Evolutionary conservation across 2,888 invertebrate species (phyloP), one percentile per base, ranked within the genome.

Genomic region (Nemurella pictetii): DNA sequence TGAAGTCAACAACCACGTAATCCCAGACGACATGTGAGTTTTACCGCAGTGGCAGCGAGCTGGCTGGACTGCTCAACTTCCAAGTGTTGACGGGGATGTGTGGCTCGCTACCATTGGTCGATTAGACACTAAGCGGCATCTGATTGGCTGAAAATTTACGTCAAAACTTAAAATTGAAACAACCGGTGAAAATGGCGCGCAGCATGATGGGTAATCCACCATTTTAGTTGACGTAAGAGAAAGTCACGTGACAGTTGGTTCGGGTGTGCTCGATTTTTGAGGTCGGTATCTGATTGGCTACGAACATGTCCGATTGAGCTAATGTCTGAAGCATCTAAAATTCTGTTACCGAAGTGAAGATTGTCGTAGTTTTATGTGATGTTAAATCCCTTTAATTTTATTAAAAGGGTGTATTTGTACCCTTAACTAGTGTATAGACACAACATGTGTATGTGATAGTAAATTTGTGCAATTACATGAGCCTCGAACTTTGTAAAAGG

Each of bases 301-400:
- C 94, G 94, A 94, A 91, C 90, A 90, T 91, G 90, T 89, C 94
- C 94, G 94, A 95, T 93, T 91, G 91, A 92, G 92, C 92, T 92
- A 93, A 93, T 92, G 94, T 93, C 94, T 93, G 94, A 93, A 92
- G 92, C 91, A 91, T 90, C 91, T 91, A 91, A 91, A 91, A 91
- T 88, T 88, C 91, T 91, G 91, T 91, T 91, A 91, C 91, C 90
- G 90, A 91, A 90, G 91, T 91, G 91, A 92, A 93, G 93, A 91
- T 93, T 93, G 93, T 87, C 86, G 87, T 86, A 86, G 87, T 86
- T 86, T 87, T 86, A 91, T 87, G 91, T 91, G 91, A 92, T 92
- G 92, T 92, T 92, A 92, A 91, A 91, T 91, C 91, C 90, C n/a
- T 73, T 90, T 91, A 92, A 91, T 91, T 90, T 91, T 90, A 91